phyloP scores from a whole-genome alignment of 2,888 invertebrate genomes.

The Polyploca ridens region DNA sequence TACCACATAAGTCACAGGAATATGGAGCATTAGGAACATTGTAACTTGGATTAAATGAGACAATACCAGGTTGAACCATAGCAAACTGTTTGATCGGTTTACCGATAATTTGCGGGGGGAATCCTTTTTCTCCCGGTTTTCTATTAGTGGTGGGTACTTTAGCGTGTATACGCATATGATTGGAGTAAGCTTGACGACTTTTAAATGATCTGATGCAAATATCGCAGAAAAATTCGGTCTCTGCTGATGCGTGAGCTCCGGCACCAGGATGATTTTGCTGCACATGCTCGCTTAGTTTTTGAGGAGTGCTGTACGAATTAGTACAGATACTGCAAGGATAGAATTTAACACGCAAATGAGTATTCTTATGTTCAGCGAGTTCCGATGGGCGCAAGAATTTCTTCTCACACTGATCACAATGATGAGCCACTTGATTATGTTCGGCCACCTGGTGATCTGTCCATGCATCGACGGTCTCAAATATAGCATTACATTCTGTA shows the following conservation, averaged over 20 bases:
- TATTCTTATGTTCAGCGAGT: slow-evolving; percentile 86
- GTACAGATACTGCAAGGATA: slow-evolving; percentile 85
- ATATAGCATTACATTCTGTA: slow-evolving; percentile 85
- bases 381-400: slow-evolving; percentile 85
- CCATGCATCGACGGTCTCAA: slow-evolving; percentile 83
- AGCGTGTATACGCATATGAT: slow-evolving; percentile 82
- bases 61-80: slow-evolving; percentile 62
- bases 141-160: slow-evolving; percentile 80
- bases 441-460: slow-evolving; percentile 83
- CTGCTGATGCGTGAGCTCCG: slow-evolving; percentile 48
- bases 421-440: slow-evolving; percentile 81
- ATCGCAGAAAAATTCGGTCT: slow-evolving; percentile 80
- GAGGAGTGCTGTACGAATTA: slow-evolving; percentile 86
- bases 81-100: slow-evolving; percentile 73
- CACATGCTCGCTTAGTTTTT: slow-evolving; percentile 84
- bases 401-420: slow-evolving; percentile 86
- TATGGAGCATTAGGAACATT: slow-evolving; percentile 81
- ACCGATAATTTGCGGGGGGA: slow-evolving; percentile 73
- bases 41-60: slow-evolving; percentile 68
- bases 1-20: slow-evolving; percentile 87
- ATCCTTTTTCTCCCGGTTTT: slow-evolving; percentile 72
- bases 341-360: slow-evolving; percentile 87
- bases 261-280: slow-evolving; percentile 77
- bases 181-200: slow-evolving; percentile 82
- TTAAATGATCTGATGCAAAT: slow-evolving; percentile 85